Base-by-base conservation (phyloP, 2,888 invertebrate genomes). In the Amiota mariae region DNA sequence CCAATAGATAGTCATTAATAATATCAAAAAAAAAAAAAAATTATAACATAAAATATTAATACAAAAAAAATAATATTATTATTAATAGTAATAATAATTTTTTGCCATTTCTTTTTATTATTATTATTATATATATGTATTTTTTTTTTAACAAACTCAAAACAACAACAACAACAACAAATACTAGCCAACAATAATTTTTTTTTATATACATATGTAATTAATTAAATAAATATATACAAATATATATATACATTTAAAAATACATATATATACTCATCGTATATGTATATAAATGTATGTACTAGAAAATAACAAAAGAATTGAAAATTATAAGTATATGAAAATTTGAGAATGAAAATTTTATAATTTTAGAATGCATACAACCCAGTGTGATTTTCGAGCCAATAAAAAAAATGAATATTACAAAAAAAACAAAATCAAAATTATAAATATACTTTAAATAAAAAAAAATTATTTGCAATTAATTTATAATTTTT, bases 171-270 rank as follows among this genome's bases (percentile, higher is more conserved):
- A 67, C n/a, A 82, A 82, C 67, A 80, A 82, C 85, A 76, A 79
- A 85, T 83, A 83, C 82, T 83, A 85, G 85, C 85, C 85, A 83
- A 81, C 76, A 78, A 72, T 73, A 76, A 73, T 66, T 49, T 66
- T 49, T 66, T 49, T 54, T 72, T 66, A 49, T 36, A 36, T 36
- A 36, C 36, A 36, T 36, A 64, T 56, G 24, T 66, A 54, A 72
- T 56, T 18, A 54, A 3, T 15, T 47, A 72, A 51, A 20, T 54
- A 54, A 20, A 51, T 64, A 54, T 71, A 61, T 24, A 51, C n/a
- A n/a, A n/a, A n/a, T n/a, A n/a, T n/a, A n/a, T n/a, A n/a, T n/a
- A n/a, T n/a, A n/a, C n/a, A n/a, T n/a, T n/a, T n/a, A n/a, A n/a
- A n/a, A n/a, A n/a, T n/a, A n/a, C n/a, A n/a, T n/a, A n/a, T n/a